Conservation (phyloP, 2,113 vertebrate species). For the Alethe diademata region DNA sequence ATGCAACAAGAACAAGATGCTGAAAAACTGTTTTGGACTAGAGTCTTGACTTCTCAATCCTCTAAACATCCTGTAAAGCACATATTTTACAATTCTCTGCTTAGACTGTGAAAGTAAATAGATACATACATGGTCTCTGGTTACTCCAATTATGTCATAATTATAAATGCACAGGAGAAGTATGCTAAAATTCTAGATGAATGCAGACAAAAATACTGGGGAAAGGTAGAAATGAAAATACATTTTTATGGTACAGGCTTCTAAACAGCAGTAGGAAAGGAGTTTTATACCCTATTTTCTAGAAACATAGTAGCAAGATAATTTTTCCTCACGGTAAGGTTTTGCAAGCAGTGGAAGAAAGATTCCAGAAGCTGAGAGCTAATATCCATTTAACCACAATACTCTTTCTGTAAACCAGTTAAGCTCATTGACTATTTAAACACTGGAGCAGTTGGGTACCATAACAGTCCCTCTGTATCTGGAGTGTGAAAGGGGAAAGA, state of each 20-base stretch:
- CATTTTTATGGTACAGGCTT: background rate
- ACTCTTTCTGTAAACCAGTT: background rate
- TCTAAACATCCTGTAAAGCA: background rate
- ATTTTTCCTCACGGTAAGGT: background rate
- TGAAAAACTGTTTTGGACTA: background rate
- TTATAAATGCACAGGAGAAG: background rate
- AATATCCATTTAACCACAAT: background rate
- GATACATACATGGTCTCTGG: background rate
- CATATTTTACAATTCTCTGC: background rate
- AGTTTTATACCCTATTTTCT: background rate
- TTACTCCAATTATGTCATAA: background rate
- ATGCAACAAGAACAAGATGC: background rate
- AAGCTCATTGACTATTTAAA: background rate
- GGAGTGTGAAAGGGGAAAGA: background rate
- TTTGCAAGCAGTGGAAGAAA: background rate
- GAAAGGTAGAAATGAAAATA: background rate
- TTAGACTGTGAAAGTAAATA: background rate
- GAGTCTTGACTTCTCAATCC: background rate
- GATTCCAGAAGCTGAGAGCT: background rate
- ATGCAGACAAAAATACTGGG: background rate
- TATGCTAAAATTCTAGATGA: background rate
- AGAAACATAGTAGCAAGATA: background rate
- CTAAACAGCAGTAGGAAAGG: background rate
- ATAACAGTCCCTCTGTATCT: background rate
- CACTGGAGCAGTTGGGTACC: background rate